Evolutionary conservation across 2,113 vertebrate genomes (phyloP), one percentile per base, ranked within the genome.

Genomic region (Equus quagga): DNA sequence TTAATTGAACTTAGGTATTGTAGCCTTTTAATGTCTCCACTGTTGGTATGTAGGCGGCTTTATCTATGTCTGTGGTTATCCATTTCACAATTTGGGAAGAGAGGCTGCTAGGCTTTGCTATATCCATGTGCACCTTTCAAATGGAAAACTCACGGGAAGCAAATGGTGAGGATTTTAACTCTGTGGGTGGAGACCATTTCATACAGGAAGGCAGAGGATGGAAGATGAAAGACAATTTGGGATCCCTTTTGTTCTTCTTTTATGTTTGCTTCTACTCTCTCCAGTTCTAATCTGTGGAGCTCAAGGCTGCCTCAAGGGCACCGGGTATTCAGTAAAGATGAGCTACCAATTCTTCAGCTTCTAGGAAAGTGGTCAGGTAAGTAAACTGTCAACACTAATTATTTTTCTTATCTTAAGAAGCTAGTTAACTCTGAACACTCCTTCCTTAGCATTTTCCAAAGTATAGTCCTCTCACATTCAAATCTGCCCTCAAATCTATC

Each of bases 361-460:
- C 58, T 80, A 33, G 51, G 58, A 88, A 93, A 58, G 13, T 93
- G 80, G 18, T 91, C 65, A 85, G 41, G n/a, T 88, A 94, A 75
- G 44, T 91, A 92, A 92, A 85, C 58, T 93, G 81, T 88, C 76
- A 95, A 75, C 18, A 89, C 58, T 31, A 96, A 93, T 93, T 96
- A 75, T 96, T 93, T 96, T 96, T 80, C 81, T 96, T 89, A 90
- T 78, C 62, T 87, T 96, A 80, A 96, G 81, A 15, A 87, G 58
- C 91, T 91, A 95, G 89, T 93, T 97, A 69, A 41, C 44, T 94
- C 49, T 4, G 36, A 94, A 88, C 26, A 76, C 24, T 10, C 41
- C 7, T 95, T 93, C 23, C 19, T 93, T 93, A 96, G 84, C 8
- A 54, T 93, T 97, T 97, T 93, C 33, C 31, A 70, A 89, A 85